Base-by-base conservation (phyloP, 2,797 vertebrate species). In the Smutsia temminckii region DNA sequence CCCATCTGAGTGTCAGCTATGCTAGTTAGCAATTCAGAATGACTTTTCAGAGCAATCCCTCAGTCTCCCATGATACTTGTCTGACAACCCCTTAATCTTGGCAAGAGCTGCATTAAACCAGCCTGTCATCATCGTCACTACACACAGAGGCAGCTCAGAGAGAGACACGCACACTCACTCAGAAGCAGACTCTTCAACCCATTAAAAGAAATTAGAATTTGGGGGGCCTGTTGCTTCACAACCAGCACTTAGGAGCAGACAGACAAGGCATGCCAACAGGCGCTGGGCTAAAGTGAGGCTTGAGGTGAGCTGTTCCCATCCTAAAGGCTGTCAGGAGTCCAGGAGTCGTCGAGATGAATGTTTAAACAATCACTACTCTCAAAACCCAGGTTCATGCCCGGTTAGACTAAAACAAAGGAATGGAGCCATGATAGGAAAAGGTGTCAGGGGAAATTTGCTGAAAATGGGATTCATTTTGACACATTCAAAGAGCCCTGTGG, bases 41-140 rank as follows among this genome's bases (percentile, higher is more conserved):
- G 98, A 98, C 97, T 98, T 98, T 97, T 96, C 97, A 98, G 98
- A 98, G 98, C 98, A 98, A 97, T 97, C 98, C 98, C 97, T 98
- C 97, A 97, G 97, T 97, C 98, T 98, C 98, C 98, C 96, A 95
- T 97, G 98, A 98, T 98, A 98, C 98, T 98, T 98, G 97, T 98
- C 98, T 98, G 98, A 99, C 98, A 98, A 98, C 97, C 98, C 98
- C 98, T 98, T 99, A 98, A 99, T 98, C 98, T 98, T 96, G 96
- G 98, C 98, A 98, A 98, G 97, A 98, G 98, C 98, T 98, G 97
- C 92, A 98, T 98, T 98, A 98, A 98, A 98, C 98, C 98, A 98
- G 97, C 98, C 98, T 98, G 98, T 98, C 98, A 98, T 98, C 97
- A 95, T 96, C 94, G 42, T 97, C 95, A 63, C 97, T 84, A 96